Percentiles rank a stretch among this genome's conserved stretches.
These are phyloP conservation scores for Lasioglossum oenotherae DNA, from an alignment of 2,888 invertebrate species.

Conservation along the genomic window DNA sequence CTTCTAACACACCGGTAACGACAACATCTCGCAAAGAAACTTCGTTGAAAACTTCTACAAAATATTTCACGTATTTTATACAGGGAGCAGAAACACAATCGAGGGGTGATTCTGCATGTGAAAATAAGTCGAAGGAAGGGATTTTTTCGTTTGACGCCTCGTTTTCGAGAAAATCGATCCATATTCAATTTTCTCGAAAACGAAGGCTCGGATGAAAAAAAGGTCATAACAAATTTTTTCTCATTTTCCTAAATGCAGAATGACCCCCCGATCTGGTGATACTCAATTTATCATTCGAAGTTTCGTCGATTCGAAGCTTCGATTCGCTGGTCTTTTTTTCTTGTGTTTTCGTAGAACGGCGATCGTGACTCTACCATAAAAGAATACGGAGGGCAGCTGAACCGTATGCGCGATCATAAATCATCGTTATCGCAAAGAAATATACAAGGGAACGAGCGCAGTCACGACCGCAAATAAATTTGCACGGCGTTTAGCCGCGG, in stretches of 20 bases:
- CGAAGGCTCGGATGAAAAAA: not conserved
- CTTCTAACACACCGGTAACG: not conserved
- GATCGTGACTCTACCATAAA: not conserved
- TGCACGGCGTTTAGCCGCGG: slow-evolving; percentile 28
- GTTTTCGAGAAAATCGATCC: too few relatives aligned
- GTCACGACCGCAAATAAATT: slow-evolving; percentile 40
- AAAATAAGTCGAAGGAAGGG: too few relatives aligned
- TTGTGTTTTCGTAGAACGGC: not conserved
- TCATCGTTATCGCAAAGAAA: slow-evolving; percentile 40
- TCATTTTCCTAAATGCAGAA: not conserved
- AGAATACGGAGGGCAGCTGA: not conserved
- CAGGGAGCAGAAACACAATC: too few relatives aligned
- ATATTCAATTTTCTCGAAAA: not conserved
- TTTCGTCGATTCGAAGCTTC: not conserved
- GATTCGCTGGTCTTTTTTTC: not conserved
- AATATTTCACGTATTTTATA: not conserved
- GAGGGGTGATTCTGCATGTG: too few relatives aligned
- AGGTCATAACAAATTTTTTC: not conserved
- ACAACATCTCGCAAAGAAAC: not conserved
- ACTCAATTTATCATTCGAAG: not conserved
- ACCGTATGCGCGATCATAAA: not conserved
- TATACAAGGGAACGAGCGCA: slow-evolving; percentile 33
- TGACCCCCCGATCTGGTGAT: not conserved
- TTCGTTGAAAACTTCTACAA: not conserved
- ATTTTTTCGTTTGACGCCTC: too few relatives aligned